Evolutionary conservation across 2,888 invertebrate genomes (phyloP).

Genomic region (Cheilosia vulpina): DNA sequence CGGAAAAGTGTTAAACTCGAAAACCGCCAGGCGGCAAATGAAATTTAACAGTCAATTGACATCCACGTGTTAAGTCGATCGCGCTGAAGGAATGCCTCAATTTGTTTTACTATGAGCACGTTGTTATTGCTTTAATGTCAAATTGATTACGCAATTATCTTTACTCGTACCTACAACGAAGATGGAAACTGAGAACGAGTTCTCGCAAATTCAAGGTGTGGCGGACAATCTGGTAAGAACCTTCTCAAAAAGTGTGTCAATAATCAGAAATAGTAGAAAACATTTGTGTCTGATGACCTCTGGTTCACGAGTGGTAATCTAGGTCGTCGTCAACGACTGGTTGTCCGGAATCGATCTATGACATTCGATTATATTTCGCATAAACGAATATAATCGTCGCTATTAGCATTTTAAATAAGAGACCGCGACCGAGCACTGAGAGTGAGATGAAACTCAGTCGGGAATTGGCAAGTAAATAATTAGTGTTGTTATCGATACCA

Average conservation of each 20-base stretch:
- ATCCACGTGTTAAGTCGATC: constrained; percentile 18
- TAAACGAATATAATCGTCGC: constrained; percentile 1
- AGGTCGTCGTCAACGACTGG: constrained; percentile 1
- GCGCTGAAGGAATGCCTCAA: constrained; percentile 16
- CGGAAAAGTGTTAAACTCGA: constrained; percentile 25
- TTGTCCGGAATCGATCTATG: background rate
- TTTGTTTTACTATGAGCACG: background rate
- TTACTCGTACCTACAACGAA: background rate
- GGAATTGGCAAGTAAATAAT: background rate
- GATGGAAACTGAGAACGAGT: background rate
- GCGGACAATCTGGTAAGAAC: background rate
- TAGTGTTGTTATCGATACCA: background rate
- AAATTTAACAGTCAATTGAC: constrained; percentile 36
- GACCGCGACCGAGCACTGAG: background rate
- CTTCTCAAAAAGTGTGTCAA: constrained; percentile 29
- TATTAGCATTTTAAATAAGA: constrained; percentile 17
- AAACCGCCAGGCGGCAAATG: background rate
- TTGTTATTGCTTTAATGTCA: background rate
- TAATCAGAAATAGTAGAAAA: background rate
- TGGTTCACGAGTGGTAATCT: constrained; percentile 17
- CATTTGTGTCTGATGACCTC: constrained; percentile 13
- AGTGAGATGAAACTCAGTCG: background rate
- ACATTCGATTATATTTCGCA: constrained; percentile 10
- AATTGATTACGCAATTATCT: constrained; percentile 22
- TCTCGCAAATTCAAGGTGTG: background rate